Evolutionary conservation across 1,140 invertebrate species (phyloP).

Genomic region (Bombus vancouverensis): DNA sequence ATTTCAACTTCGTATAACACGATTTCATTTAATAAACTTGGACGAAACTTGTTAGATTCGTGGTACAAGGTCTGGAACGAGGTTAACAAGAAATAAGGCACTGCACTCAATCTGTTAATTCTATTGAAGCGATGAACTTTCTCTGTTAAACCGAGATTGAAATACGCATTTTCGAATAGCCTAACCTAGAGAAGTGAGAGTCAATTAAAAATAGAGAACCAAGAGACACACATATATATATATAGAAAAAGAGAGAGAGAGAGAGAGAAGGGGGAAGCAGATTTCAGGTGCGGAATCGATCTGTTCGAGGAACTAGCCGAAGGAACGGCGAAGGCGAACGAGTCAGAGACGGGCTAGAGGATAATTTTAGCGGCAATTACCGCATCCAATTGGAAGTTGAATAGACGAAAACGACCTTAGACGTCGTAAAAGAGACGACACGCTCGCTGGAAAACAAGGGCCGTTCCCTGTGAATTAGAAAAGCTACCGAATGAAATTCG

Average conservation of each 20-base stretch:
- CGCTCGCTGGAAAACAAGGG: conserved; percentile 44
- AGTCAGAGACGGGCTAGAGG: conserved; percentile 40
- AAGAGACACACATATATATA: not conserved
- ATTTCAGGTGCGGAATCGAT: conserved; percentile 39
- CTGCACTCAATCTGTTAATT: not conserved
- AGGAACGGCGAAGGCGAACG: not conserved
- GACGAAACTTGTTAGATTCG: not conserved
- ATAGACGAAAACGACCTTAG: conserved; percentile 74
- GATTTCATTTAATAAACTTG: not conserved
- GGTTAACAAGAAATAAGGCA: not conserved
- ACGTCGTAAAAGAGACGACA: conserved; percentile 60
- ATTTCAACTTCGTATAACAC: not conserved
- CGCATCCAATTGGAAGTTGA: conserved; percentile 76
- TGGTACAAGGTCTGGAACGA: not conserved
- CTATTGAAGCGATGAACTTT: not conserved
- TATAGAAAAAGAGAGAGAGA: not conserved
- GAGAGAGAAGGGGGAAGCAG: not conserved
- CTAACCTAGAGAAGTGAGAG: not conserved
- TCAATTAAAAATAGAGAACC: not conserved
- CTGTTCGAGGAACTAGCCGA: not conserved
- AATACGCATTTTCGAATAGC: not conserved
- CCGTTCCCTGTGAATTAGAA: conserved; percentile 29
- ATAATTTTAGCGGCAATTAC: conserved; percentile 78
- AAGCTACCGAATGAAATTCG: conserved; percentile 38
- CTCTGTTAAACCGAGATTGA: too few relatives aligned